Evolutionary conservation across 2,797 vertebrate genomes (phyloP).

Genomic region (Linurgus olivaceus): DNA sequence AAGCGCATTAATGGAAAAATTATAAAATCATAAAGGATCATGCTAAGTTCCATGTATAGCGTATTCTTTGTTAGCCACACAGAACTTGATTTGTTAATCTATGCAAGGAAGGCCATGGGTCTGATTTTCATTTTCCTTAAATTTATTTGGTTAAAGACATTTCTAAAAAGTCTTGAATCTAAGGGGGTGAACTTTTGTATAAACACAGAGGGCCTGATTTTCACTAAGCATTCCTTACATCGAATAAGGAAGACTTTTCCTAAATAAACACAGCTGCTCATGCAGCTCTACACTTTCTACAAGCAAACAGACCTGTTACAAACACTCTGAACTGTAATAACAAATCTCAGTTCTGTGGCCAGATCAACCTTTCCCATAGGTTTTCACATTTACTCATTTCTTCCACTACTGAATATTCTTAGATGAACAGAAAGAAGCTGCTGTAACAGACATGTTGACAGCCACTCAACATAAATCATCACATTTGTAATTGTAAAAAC

Average conservation of each 20-base stretch:
- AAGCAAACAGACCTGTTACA: neutral
- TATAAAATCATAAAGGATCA: neutral
- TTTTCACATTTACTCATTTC: neutral
- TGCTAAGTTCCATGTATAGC: neutral
- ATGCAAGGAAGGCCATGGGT: neutral
- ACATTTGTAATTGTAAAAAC: neutral
- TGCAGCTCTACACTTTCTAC: neutral
- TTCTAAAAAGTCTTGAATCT: neutral
- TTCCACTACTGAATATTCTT: neutral
- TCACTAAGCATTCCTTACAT: neutral
- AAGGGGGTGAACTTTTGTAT: neutral
- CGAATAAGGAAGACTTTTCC: neutral
- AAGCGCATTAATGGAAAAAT: neutral
- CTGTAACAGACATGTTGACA: neutral
- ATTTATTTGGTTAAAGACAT: neutral
- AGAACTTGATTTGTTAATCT: neutral
- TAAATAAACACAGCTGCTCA: neutral
- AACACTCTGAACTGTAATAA: neutral
- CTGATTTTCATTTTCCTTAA: neutral
- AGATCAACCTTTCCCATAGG: neutral
- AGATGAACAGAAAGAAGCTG: neutral
- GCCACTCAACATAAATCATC: neutral
- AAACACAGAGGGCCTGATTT: neutral
- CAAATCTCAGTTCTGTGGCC: neutral
- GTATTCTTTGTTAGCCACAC: neutral